phyloP scores from a whole-genome alignment of 2,113 vertebrate species.

The Anoura caudifer region DNA sequence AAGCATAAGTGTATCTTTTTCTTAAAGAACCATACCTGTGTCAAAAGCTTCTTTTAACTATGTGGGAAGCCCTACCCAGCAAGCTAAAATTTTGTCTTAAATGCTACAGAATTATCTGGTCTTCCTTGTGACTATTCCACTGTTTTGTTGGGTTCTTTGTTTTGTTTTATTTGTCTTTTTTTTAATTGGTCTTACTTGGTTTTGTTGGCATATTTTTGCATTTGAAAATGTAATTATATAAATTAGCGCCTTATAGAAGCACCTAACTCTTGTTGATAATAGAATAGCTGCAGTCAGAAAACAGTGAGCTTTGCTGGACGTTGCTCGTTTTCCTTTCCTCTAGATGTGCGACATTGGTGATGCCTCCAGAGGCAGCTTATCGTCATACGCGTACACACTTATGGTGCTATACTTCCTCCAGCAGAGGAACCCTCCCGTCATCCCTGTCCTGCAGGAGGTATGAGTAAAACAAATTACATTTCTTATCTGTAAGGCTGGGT shows the following conservation, averaged over 20 bases:
- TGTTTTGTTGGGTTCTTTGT: not conserved
- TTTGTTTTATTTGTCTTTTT: not conserved
- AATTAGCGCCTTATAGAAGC: not conserved
- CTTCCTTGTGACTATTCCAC: not conserved
- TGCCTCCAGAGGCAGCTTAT: conserved; percentile 94
- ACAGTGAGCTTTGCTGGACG: not conserved
- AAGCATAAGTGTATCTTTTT: not conserved
- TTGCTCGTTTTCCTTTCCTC: not conserved
- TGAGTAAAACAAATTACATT: not conserved
- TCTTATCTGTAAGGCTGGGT: not conserved
- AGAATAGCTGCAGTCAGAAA: not conserved
- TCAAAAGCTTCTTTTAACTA: not conserved
- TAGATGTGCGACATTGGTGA: conserved; percentile 97
- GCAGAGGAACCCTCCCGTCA: conserved; percentile 91
- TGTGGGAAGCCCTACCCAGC: not conserved
- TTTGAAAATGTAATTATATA: conserved; percentile 2
- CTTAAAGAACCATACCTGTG: not conserved
- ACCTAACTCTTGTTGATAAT: not conserved
- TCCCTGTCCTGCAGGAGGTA: conserved; percentile 97
- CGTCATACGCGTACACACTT: conserved; percentile 96
- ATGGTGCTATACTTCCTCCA: conserved; percentile 97
- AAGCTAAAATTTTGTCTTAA: not conserved
- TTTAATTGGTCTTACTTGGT: not conserved
- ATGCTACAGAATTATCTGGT: not conserved
- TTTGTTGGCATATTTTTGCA: not conserved